Evolutionary conservation across 2,888 invertebrate genomes (phyloP).

Genomic region (Drosophila birchii): DNA sequence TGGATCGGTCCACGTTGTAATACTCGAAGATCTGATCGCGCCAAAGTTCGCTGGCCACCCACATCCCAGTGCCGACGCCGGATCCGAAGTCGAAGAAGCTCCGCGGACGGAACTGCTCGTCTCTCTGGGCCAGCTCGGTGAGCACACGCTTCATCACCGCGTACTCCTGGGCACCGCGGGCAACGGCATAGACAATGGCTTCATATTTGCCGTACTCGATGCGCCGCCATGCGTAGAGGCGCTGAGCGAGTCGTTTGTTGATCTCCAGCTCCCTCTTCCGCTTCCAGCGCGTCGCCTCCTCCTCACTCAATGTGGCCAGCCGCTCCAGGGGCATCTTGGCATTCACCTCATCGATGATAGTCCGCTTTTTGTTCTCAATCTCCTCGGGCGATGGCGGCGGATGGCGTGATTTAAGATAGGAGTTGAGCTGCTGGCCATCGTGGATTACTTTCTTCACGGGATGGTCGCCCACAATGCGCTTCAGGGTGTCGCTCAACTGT

Average conservation of each 20-base stretch:
- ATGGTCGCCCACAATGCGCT: slow-evolving; percentile 86
- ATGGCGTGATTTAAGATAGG: slow-evolving; percentile 88
- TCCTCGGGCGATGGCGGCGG: slow-evolving; percentile 87
- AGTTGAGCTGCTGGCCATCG: slow-evolving; percentile 86
- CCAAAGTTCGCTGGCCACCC: slow-evolving; percentile 93
- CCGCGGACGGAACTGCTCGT: slow-evolving; percentile 89
- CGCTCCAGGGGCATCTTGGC: slow-evolving; percentile 67
- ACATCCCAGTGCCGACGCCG: slow-evolving; percentile 93
- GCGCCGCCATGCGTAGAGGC: slow-evolving; percentile 90
- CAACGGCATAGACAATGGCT: slow-evolving; percentile 89
- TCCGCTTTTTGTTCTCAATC: slow-evolving; percentile 69
- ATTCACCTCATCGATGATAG: slow-evolving; percentile 76
- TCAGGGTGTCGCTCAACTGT: slow-evolving; percentile 87
- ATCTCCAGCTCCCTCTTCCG: slow-evolving; percentile 86
- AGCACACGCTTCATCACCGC: slow-evolving; percentile 89
- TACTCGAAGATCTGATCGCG: slow-evolving; percentile 90
- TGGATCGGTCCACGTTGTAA: slow-evolving; percentile 93
- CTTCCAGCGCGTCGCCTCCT: slow-evolving; percentile 83
- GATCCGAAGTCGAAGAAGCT: slow-evolving; percentile 96
- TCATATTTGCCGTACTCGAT: slow-evolving; percentile 89
- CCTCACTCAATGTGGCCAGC: slow-evolving; percentile 77
- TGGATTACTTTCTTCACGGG: slow-evolving; percentile 86
- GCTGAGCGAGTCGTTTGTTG: slow-evolving; percentile 86
- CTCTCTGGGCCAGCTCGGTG: slow-evolving; percentile 88
- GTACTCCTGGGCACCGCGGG: slow-evolving; percentile 91